Base-by-base conservation (phyloP, 2,888 invertebrate species). In the Microchrysa polita region DNA sequence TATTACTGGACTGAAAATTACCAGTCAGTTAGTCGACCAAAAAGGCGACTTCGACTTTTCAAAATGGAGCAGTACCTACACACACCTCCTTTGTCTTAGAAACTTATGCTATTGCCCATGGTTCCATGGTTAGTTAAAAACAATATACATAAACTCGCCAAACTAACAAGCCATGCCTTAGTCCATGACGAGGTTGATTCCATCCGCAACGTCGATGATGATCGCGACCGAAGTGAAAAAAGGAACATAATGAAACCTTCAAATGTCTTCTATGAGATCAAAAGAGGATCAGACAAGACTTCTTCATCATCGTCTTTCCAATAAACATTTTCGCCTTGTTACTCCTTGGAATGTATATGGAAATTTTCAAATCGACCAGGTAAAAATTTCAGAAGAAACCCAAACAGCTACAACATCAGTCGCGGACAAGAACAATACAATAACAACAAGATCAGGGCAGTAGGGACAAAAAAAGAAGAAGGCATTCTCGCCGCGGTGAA, bases 271-370 rank as follows among this genome's bases (percentile, higher is more conserved):
- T 23, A 59, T 59, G 59, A 59, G 27, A 34, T 59, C 59, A 59
- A 59, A 59, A 40, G 61, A 55, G 61, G 61, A 61, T 61, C 23
- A 16, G 61, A 65, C 65, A 48, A 65, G 48, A 65, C 44, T 65
- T 65, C 65, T 65, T 65, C 48, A 65, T 65, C 65, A 65, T 65
- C 65, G 48, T 65, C 34, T 48, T 65, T 48, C 65, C 65, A 44
- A 65, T 65, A 20, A 48, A 48, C 65, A 44, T 65, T 69, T 69
- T 69, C 40, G 57, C 69, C 69, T 69, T 57, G 69, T 69, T 69
- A 69, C 57, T 53, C 69, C 20, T 57, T 55, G 69, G 57, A 69
- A 57, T 57, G 57, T 69, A 34, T 34, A 69, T 69, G 69, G 69
- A 69, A 69, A 69, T 69, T 69, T 69, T 65, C 65, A 42, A 55